A percentile compares a stretch with the other conserved stretches of the same genome.
phyloP scores from a whole-genome alignment of 2,888 invertebrate species.

The Xestoiulus laeticollis region DNA sequence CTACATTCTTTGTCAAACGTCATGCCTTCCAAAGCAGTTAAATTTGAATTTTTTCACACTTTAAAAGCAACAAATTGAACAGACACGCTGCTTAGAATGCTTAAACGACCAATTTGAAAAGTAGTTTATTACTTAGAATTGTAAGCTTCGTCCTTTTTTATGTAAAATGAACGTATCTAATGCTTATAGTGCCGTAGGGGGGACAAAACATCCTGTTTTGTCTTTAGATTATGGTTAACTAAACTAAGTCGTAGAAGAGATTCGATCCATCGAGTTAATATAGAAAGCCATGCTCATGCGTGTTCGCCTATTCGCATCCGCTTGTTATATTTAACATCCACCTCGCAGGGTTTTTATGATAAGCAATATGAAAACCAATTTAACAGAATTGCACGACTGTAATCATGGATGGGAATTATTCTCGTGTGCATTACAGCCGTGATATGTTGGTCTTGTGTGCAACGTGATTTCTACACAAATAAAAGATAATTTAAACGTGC shows the following conservation, averaged over 20 bases:
- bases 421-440: neutral
- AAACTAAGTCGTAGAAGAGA: neutral
- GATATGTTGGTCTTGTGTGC: neutral
- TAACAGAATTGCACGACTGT: conserved; percentile 25
- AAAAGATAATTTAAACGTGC: neutral
- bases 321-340: neutral
- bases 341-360: neutral
- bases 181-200: neutral
- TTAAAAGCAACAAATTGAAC: neutral
- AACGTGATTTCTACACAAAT: neutral
- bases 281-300: neutral
- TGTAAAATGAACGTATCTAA: neutral
- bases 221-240: neutral
- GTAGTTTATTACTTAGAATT: no score
- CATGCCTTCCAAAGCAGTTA: no score
- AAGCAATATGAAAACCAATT: conserved; percentile 21
- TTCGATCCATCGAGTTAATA: neutral
- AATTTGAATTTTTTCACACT: no score
- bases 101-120: neutral
- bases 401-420: neutral
- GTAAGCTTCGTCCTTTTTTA: neutral
- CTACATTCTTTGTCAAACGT: no score
- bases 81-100: neutral
- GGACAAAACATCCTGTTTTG: neutral
- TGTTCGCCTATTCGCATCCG: neutral